Evolutionary conservation across 2,888 invertebrate genomes (phyloP).

Genomic region (Drosophila atroscutellata): DNA sequence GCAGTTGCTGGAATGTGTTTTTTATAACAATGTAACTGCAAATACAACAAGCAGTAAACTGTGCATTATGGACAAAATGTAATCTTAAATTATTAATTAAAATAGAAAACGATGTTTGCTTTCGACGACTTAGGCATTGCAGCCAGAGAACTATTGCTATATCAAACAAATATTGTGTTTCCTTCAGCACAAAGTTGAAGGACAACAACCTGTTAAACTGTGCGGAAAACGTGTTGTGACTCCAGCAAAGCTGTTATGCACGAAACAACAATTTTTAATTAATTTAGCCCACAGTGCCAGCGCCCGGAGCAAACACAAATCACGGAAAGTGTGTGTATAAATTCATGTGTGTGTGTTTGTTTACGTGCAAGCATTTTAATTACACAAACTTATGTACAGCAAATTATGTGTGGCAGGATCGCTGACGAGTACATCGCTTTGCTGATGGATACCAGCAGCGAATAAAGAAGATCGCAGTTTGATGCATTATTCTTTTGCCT

Average conservation of each 20-base stretch:
- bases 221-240: neutral
- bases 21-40: slow-evolving; percentile 73
- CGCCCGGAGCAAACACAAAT: slow-evolving; percentile 12
- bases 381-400: slow-evolving; percentile 44
- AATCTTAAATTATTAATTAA: neutral
- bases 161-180: neutral
- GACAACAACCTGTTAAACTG: neutral
- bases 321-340: neutral
- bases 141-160: too few species aligned
- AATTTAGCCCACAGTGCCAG: slow-evolving; percentile 14
- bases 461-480: slow-evolving; percentile 49
- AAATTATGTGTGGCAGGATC: slow-evolving; percentile 21
- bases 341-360: slow-evolving; percentile 11
- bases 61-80: slow-evolving; percentile 1
- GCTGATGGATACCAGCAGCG: slow-evolving; percentile 12
- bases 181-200: neutral
- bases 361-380: slow-evolving; percentile 63
- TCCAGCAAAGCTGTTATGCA: neutral
- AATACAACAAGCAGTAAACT: slow-evolving; percentile 16
- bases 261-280: neutral
- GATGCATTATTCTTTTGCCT: slow-evolving; percentile 53
- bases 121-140: neutral
- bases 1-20: slow-evolving; percentile 59
- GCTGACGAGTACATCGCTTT: slow-evolving; percentile 24
- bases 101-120: neutral